phyloP scores from a whole-genome alignment of 2,113 vertebrate genomes.

The Tragelaphus scriptus region DNA sequence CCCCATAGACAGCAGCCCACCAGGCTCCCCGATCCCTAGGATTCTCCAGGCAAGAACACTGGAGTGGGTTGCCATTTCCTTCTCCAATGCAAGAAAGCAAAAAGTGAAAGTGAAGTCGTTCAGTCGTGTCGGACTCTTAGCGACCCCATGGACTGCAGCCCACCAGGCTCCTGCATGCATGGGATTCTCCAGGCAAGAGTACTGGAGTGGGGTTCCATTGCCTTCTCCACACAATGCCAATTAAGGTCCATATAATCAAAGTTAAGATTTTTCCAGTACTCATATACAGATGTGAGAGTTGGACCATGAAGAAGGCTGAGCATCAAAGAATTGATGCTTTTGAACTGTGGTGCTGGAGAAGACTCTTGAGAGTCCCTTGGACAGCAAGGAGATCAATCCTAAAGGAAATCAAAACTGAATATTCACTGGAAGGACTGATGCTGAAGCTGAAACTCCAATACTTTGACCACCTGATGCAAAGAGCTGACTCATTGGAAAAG shows the following conservation, averaged over 20 bases:
- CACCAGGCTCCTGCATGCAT: too few species aligned
- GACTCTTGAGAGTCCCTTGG: neutral
- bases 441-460: neutral
- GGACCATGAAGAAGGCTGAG: neutral
- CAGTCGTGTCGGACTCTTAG: too few species aligned
- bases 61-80: too few species aligned
- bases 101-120: too few species aligned
- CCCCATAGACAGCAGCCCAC: too few species aligned
- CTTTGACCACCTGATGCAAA: neutral
- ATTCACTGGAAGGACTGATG: neutral
- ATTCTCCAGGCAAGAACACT: too few species aligned
- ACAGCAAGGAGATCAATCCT: neutral
- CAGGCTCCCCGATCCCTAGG: too few species aligned
- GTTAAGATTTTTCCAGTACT: neutral
- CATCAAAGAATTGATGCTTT: neutral
- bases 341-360: neutral
- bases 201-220: too few species aligned
- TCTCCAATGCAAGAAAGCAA: too few species aligned
- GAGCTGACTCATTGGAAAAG: neutral
- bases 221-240: neutral
- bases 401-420: neutral
- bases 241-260: neutral
- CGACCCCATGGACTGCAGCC: too few species aligned
- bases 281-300: neutral
- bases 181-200: too few species aligned